Base-by-base conservation (phyloP, 2,113 vertebrate species). In the Leptobrachium ailaonicum region DNA sequence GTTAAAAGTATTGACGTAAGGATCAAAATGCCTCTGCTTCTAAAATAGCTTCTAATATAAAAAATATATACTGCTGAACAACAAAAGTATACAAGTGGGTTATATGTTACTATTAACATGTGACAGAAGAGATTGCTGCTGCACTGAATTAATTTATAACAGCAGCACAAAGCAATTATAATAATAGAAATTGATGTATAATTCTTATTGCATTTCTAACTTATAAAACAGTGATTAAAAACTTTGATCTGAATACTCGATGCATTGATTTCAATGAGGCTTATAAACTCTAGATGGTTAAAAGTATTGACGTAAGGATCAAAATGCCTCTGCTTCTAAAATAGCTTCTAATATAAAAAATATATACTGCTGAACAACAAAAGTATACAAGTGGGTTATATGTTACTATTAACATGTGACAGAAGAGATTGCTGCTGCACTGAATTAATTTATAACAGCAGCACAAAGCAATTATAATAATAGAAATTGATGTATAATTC, bases 121-220 rank as follows among this genome's bases (percentile, higher is more conserved):
- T 85, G 83, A 83, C 76, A 84, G 54, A 70, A 82, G 75, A 82
- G 83, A 79, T 81, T 78, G 20, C 72, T 86, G 84, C 44, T 84
- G 77, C 70, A 82, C 40, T 83, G n/a, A 66, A 83, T 83, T 83
- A 84, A 83, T 85, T 82, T 86, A 67, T 85, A 78, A 84, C 8
- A 82, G 80, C 50, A 85, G 73, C 83, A 80, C 60, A 85, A 63
- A 78, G 76, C 2, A 75, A 83, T 79, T 83, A 82, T 78, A 76
- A 82, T 86, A 85, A 87, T 80, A 44, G 82, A 84, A 87, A 83
- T 81, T 83, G 64, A 89, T 84, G 66, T 56, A 82, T 64, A 69
- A 72, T 82, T 84, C n/a, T n/a, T n/a, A n/a, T n/a, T n/a, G n/a
- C n/a, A n/a, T n/a, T n/a, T n/a, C n/a, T n/a, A n/a, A n/a, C n/a